Evolutionary conservation across 1,140 invertebrate species (phyloP), one percentile per base, ranked within the genome.

Genomic region (Diorhabda carinulata): DNA sequence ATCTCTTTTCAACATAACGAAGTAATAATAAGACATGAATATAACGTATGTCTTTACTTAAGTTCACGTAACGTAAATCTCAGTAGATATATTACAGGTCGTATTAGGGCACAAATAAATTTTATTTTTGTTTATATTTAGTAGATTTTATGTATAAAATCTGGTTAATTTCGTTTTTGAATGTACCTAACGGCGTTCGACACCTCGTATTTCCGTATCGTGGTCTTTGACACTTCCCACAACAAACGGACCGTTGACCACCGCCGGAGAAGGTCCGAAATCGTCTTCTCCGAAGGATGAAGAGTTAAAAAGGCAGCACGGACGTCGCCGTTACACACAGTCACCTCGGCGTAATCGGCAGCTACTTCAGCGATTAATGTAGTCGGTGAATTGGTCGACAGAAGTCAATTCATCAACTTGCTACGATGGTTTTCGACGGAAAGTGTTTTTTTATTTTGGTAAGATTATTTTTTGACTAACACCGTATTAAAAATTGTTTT

Each of bases 171-270:
- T 25, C 25, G 25, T 25, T 25, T 25, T 1, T 25, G 25, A 25
- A 25, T 25, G 25, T 25, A 25, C 25, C 25, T 25, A 25, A 25
- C 25, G 25, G 25, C 25, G 25, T 25, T 25, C 25, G 25, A 25
- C 25, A 1, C 25, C 25, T 25, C 25, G 25, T 25, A 25, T 25
- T 25, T 25, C 25, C 25, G 25, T 25, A 25, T 25, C 25, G 25
- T 25, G 25, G 25, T 25, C 25, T 25, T 65, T 58, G 42, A 61
- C 42, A 25, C 56, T 47, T 57, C 64, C 43, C 62, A 70, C 62
- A 45, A 47, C 10, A 64, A n/a, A n/a, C 3, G 43, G 45, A 44
- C 45, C 44, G 8, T 52, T 4, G 47, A 52, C 47, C 47, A 52
- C 47, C 47, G 47, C 6, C 47, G 47, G n/a, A 52, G 47, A 52